Conservation (phyloP, 1,140 invertebrate genomes). For the Ditylenchus dipsaci region DNA sequence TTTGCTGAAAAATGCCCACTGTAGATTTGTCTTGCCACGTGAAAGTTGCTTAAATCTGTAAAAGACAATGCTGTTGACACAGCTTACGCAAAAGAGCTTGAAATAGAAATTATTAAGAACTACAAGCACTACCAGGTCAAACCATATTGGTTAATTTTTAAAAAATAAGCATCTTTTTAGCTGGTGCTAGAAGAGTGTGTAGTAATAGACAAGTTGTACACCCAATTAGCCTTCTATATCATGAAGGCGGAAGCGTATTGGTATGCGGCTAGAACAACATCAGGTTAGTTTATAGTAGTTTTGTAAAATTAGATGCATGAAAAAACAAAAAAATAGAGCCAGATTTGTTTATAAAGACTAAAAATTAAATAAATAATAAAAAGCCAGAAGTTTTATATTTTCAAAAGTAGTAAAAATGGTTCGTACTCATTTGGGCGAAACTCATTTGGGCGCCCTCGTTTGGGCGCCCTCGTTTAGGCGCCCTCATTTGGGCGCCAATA, state of each 20-base stretch:
- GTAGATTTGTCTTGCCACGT: neutral
- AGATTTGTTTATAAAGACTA: too few relatives aligned
- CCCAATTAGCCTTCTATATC: neutral
- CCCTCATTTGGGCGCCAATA: too few relatives aligned
- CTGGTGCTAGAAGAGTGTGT: neutral
- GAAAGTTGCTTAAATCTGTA: neutral
- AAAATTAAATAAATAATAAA: too few relatives aligned
- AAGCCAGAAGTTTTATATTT: too few relatives aligned
- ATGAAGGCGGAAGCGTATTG: neutral
- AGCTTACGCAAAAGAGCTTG: neutral
- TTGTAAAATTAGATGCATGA: too few relatives aligned
- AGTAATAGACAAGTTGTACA: neutral
- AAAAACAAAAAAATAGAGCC: too few relatives aligned
- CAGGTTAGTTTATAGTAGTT: too few relatives aligned
- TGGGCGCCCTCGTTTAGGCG: too few relatives aligned
- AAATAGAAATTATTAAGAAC: neutral
- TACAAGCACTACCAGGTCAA: neutral
- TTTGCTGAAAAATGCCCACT: neutral
- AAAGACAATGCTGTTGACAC: too few relatives aligned
- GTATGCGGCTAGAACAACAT: neutral
- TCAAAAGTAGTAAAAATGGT: too few relatives aligned
- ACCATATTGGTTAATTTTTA: neutral
- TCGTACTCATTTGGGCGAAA: too few relatives aligned
- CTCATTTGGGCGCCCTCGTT: too few relatives aligned
- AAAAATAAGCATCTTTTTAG: neutral